Percentiles rank a stretch among this genome's conserved stretches.
Evolutionary conservation across 2,113 vertebrate genomes (phyloP).

Genomic region (Ptychochromis oligacanthus): DNA sequence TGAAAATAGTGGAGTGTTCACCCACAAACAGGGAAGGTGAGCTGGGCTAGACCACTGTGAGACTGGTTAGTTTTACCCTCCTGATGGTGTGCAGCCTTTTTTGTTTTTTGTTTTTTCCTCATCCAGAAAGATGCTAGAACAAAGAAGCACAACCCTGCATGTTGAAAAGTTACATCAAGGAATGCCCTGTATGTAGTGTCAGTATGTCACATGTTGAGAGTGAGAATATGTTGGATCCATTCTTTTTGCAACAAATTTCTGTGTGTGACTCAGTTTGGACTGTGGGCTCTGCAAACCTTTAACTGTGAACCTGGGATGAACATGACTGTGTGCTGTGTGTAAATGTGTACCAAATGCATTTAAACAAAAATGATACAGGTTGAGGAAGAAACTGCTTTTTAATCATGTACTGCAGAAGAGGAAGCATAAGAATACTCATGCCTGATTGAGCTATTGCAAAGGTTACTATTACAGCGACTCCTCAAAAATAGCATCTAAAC

Average conservation of each 20-base stretch:
- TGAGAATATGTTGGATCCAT: neutral
- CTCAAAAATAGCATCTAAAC: no score
- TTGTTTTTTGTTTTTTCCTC: neutral
- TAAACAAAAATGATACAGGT: neutral
- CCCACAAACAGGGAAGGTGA: neutral
- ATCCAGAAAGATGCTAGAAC: neutral
- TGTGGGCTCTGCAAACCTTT: neutral
- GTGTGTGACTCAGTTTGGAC: neutral
- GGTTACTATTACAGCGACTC: neutral
- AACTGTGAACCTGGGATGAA: neutral
- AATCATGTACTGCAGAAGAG: neutral
- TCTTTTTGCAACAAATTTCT: neutral
- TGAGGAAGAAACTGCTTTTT: neutral
- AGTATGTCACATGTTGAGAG: neutral
- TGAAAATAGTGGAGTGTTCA: no score
- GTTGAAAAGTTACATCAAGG: neutral
- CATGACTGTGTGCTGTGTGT: neutral
- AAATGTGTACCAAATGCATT: neutral
- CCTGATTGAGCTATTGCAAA: neutral
- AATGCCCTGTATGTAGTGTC: neutral
- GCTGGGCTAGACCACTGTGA: neutral
- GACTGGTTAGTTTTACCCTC: neutral
- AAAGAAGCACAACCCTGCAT: neutral
- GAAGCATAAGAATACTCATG: neutral
- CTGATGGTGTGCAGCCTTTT: neutral